A percentile compares a stretch with the other conserved stretches of the same genome.
phyloP scores from a whole-genome alignment of 2,797 vertebrate genomes.

The Dipus sagitta region DNA sequence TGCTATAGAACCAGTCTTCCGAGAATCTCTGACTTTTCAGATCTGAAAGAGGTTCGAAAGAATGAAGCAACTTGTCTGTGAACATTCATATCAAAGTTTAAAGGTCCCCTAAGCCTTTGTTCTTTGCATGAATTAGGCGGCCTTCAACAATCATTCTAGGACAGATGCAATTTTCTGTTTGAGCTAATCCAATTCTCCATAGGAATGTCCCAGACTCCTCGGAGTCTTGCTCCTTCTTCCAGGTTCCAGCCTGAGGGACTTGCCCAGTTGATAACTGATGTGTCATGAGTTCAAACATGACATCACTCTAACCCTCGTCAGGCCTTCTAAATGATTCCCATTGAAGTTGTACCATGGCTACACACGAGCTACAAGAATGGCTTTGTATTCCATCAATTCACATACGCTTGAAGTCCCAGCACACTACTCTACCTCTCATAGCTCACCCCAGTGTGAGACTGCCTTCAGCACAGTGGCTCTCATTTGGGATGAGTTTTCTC shows the following conservation, averaged over 20 bases:
- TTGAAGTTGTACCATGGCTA: background rate
- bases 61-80: background rate
- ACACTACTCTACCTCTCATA: background rate
- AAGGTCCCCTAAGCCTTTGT: constrained; percentile 8
- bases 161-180: constrained; percentile 18
- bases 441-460: background rate
- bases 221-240: constrained; percentile 8
- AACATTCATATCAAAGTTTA: background rate
- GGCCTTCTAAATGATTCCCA: background rate
- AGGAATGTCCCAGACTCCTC: background rate
- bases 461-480: background rate
- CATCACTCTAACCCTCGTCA: background rate
- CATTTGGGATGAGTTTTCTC: background rate
- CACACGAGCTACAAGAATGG: background rate
- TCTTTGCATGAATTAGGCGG: background rate
- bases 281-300: background rate
- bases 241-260: background rate
- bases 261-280: background rate
- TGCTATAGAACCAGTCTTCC: background rate
- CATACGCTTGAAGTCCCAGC: background rate
- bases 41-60: background rate
- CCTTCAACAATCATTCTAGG: constrained; percentile 11
- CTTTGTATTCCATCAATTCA: background rate
- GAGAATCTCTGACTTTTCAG: background rate
- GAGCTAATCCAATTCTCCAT: constrained; percentile 1